Evolutionary conservation across 2,888 invertebrate genomes (phyloP).

Genomic region (Oligia strigilis): DNA sequence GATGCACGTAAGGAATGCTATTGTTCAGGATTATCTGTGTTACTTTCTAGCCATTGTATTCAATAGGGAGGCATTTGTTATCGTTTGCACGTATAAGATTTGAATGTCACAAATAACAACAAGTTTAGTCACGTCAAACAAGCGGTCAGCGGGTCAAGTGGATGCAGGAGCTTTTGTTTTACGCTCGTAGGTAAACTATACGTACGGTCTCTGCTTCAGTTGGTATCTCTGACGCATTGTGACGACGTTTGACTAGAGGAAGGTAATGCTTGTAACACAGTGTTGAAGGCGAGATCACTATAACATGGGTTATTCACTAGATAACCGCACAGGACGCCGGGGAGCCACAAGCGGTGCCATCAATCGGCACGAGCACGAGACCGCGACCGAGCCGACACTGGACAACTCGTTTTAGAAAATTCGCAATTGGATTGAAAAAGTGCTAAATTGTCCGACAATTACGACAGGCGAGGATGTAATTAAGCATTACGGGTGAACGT

Average conservation of each 20-base stretch:
- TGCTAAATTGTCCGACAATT: slow-evolving; percentile 83
- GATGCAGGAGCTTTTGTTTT: slow-evolving; percentile 63
- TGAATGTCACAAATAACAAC: slow-evolving; percentile 71
- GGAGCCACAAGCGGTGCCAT: slow-evolving; percentile 71
- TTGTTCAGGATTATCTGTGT: slow-evolving; percentile 78
- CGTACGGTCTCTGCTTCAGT: slow-evolving; percentile 88
- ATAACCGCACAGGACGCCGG: slow-evolving; percentile 79
- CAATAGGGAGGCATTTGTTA: slow-evolving; percentile 71
- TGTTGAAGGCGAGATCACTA: slow-evolving; percentile 78
- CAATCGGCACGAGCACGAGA: slow-evolving; percentile 67
- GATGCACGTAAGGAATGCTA: slow-evolving; percentile 77
- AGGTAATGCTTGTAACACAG: slow-evolving; percentile 68
- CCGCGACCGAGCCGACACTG: slow-evolving; percentile 72
- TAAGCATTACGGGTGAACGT: slow-evolving; percentile 86
- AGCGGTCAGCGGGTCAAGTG: slow-evolving; percentile 74
- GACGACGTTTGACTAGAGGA: slow-evolving; percentile 71
- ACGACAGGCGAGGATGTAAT: slow-evolving; percentile 85
- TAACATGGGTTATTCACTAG: slow-evolving; percentile 78
- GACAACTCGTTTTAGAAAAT: slow-evolving; percentile 75
- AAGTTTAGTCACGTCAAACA: slow-evolving; percentile 71
- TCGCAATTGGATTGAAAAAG: slow-evolving; percentile 78
- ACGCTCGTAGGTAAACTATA: slow-evolving; percentile 73
- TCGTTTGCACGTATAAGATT: slow-evolving; percentile 73
- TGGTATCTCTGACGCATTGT: slow-evolving; percentile 89
- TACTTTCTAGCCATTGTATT: slow-evolving; percentile 85